These are phyloP conservation scores for Apostichopus californicus DNA, from an alignment of 35 echinoderm and acorn worm genomes.

Conservation along the genomic window DNA sequence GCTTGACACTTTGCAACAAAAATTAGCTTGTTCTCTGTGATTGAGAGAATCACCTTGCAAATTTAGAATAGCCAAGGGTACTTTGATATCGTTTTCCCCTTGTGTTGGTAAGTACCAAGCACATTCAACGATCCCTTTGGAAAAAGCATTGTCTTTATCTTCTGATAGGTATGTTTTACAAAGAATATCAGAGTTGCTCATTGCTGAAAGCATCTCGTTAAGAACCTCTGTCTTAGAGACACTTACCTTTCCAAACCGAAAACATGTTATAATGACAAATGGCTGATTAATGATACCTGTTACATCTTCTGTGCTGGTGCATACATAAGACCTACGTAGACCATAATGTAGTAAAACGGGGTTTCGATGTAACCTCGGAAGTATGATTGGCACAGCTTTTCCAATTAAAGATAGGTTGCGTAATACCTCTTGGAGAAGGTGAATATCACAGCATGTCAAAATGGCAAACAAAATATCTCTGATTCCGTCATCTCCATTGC, in stretches of 20 bases:
- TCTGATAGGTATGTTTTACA: neutral
- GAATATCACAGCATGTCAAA: neutral
- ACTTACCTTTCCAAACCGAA: neutral
- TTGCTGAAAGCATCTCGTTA: neutral
- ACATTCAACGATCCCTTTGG: too few relatives aligned
- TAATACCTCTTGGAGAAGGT: slow-evolving; percentile 28
- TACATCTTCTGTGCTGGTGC: neutral
- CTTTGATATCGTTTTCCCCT: neutral
- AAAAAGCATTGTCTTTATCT: neutral
- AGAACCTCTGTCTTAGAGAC: neutral
- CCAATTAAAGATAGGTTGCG: neutral
- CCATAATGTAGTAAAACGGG: neutral
- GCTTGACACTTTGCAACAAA: neutral
- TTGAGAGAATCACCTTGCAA: neutral
- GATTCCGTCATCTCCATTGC: neutral
- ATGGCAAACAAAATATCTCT: slow-evolving; percentile 28
- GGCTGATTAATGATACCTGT: neutral
- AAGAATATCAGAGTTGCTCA: neutral
- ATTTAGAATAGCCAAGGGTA: slow-evolving; percentile 7
- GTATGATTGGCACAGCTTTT: slow-evolving; percentile 20
- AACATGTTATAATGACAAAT: slow-evolving; percentile 12
- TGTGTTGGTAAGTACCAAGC: too few relatives aligned
- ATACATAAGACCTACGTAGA: neutral
- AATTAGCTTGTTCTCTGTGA: neutral
- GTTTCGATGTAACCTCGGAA: neutral